phyloP scores from a whole-genome alignment of 2,113 vertebrate species.

The Alexandromys fortis region DNA sequence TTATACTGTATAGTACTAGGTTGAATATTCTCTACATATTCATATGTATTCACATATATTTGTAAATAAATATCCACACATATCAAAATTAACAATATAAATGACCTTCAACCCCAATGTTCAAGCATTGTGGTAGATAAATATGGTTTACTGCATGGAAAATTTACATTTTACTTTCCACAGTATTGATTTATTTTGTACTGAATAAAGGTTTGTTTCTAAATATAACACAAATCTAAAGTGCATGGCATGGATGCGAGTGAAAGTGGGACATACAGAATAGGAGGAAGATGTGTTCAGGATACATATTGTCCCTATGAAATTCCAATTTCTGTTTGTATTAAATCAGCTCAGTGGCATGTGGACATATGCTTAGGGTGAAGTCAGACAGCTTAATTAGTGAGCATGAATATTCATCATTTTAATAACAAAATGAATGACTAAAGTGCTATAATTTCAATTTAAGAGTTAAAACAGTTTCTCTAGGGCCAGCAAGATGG shows the following conservation, averaged over 20 bases:
- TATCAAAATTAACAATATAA: not conserved
- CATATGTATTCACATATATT: too few relatives aligned
- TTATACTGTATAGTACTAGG: not conserved
- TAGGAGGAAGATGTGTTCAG: not conserved
- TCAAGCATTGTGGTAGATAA: not conserved
- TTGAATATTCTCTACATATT: too few relatives aligned
- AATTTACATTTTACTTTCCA: not conserved
- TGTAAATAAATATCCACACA: not conserved
- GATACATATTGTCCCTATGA: too few relatives aligned
- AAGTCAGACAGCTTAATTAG: not conserved
- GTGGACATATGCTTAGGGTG: too few relatives aligned
- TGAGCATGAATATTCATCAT: too few relatives aligned
- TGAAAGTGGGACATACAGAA: not conserved
- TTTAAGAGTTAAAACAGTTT: not conserved
- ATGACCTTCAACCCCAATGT: not conserved
- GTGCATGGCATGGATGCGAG: accelerated
- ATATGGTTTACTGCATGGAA: too few relatives aligned
- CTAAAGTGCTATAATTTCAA: not conserved
- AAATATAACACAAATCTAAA: not conserved
- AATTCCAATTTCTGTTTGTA: not conserved
- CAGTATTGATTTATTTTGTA: not conserved
- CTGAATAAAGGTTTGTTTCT: not conserved
- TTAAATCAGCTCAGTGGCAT: not conserved
- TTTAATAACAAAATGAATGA: not conserved
- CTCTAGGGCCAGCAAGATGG: not conserved